These are phyloP conservation scores for Thereva nobilitata DNA, from an alignment of 2,888 invertebrate species.

Conservation along the genomic window DNA sequence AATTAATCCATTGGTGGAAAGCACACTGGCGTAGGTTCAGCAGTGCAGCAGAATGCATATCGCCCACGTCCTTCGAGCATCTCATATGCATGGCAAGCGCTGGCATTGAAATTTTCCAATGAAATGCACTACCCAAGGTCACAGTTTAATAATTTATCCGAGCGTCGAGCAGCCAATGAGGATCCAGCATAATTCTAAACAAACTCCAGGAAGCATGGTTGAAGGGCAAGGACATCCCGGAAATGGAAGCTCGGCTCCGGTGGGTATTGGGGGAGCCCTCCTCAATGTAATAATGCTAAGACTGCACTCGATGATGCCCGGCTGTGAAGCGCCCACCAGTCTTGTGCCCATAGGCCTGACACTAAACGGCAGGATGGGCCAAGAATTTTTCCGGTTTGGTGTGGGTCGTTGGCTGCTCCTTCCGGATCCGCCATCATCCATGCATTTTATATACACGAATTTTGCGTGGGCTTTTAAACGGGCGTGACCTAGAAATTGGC, in stretches of 20 bases:
- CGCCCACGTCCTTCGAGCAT: neutral
- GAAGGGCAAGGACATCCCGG: too few species aligned
- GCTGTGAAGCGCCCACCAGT: conserved; percentile 2
- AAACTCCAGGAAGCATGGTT: neutral
- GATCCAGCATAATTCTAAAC: conserved; percentile 3
- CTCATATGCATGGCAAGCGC: conserved; percentile 6
- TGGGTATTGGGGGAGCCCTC: neutral
- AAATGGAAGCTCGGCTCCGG: too few species aligned
- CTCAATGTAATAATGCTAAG: neutral
- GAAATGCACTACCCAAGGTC: conserved; percentile 18
- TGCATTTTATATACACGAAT: conserved; percentile 18
- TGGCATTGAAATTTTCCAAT: conserved; percentile 1
- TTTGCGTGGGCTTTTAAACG: conserved; percentile 45
- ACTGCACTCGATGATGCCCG: neutral
- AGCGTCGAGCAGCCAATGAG: neutral
- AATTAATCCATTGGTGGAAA: too few species aligned
- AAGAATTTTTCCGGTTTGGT: neutral
- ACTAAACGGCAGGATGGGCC: conserved; percentile 4
- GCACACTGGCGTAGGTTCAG: too few species aligned
- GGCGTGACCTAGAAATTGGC: conserved; percentile 51
- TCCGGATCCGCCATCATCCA: conserved; percentile 48
- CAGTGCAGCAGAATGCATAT: neutral
- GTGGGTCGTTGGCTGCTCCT: conserved; percentile 26
- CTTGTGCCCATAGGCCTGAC: conserved; percentile 4
- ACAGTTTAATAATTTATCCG: conserved; percentile 3